Evolutionary conservation across 1,140 invertebrate genomes (phyloP).

Genomic region (Pristionchus pacificus): DNA sequence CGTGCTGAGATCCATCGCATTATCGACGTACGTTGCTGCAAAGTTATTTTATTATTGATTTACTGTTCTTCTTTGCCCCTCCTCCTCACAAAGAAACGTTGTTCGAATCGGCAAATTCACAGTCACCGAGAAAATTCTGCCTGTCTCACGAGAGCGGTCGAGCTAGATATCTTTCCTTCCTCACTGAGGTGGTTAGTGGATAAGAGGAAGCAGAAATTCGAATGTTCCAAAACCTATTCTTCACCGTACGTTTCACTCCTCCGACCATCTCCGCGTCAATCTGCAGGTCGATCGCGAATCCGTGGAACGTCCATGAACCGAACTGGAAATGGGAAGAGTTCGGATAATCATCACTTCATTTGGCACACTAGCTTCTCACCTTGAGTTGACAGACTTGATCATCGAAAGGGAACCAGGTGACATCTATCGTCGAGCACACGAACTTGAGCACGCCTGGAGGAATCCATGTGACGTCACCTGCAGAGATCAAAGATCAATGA

Average conservation of each 20-base stretch:
- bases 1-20: slow-evolving; percentile 84
- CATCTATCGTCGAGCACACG: slow-evolving; percentile 58
- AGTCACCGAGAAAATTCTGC: too few relatives aligned
- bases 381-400: slow-evolving; percentile 94
- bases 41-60: background rate
- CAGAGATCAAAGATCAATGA: too few relatives aligned
- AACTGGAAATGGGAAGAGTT: slow-evolving; percentile 65
- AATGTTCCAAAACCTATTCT: too few relatives aligned
- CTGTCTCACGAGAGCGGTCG: too few relatives aligned
- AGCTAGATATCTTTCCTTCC: too few relatives aligned
- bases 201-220: too few relatives aligned
- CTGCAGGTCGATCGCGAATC: slow-evolving; percentile 84
- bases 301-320: slow-evolving; percentile 92
- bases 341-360: background rate
- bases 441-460: slow-evolving; percentile 43
- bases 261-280: slow-evolving; percentile 37
- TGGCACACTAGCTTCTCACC: slow-evolving; percentile 36
- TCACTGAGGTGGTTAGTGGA: too few relatives aligned
- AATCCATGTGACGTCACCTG: slow-evolving; percentile 39
- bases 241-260: too few relatives aligned
- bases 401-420: slow-evolving; percentile 87
- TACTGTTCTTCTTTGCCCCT: slow-evolving; percentile 11
- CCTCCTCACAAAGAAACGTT: too few relatives aligned
- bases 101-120: too few relatives aligned
- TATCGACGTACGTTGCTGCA: slow-evolving; percentile 62